Percentiles rank a stretch among this genome's conserved stretches.
Evolutionary conservation across 2,888 invertebrate species (phyloP).

Genomic region (Apamea sordens): DNA sequence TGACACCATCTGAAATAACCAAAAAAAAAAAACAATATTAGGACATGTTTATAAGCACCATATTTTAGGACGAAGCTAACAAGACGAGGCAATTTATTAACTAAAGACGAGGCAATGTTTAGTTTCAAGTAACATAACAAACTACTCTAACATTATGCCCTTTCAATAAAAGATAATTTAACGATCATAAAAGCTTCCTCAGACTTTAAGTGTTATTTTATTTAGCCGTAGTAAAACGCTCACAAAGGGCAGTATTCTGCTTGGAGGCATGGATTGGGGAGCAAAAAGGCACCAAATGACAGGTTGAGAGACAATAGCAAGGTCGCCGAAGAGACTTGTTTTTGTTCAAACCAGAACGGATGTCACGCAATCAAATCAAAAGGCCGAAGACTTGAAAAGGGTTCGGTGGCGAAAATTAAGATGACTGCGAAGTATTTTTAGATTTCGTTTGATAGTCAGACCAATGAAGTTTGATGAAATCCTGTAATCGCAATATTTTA

Average conservation of each 20-base stretch:
- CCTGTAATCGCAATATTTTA: background rate
- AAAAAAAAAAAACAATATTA: slow-evolving; percentile 70
- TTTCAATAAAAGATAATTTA: slow-evolving; percentile 32
- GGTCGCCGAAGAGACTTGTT: slow-evolving; percentile 77
- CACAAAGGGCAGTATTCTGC: slow-evolving; percentile 66
- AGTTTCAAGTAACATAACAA: slow-evolving; percentile 7
- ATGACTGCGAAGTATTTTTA: slow-evolving; percentile 23
- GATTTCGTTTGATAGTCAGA: background rate
- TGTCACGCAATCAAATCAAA: slow-evolving; percentile 72
- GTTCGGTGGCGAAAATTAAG: slow-evolving; percentile 40
- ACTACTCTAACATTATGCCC: background rate
- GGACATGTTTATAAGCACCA: background rate
- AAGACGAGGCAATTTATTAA: background rate
- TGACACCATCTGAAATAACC: slow-evolving; percentile 91
- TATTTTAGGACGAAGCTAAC: background rate
- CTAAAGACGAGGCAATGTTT: background rate
- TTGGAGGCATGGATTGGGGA: slow-evolving; percentile 31
- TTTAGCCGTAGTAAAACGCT: slow-evolving; percentile 51
- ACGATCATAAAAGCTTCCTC: slow-evolving; percentile 29
- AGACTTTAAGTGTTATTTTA: slow-evolving; percentile 47
- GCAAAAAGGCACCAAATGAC: slow-evolving; percentile 68
- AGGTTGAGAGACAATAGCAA: slow-evolving; percentile 78
- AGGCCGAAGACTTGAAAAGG: slow-evolving; percentile 42
- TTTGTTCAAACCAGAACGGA: slow-evolving; percentile 75
- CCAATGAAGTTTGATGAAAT: slow-evolving; percentile 19